These are phyloP conservation scores for Columba janthina DNA, from an alignment of 2,113 vertebrate genomes.

Conservation along the genomic window DNA sequence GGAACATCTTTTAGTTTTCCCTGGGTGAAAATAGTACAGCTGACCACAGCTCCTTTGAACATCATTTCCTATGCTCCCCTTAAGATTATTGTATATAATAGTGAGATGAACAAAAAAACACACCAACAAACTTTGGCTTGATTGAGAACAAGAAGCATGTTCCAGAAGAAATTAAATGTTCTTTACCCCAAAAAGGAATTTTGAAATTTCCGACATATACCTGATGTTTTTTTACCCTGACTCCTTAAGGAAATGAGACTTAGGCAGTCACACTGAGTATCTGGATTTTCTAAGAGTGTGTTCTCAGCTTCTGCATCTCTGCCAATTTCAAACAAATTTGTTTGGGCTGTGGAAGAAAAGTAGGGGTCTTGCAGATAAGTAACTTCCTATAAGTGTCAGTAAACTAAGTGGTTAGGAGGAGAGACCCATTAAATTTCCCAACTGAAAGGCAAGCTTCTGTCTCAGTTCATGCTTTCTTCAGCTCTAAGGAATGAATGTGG, in stretches of 20 bases:
- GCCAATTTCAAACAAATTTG: neutral
- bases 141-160: neutral
- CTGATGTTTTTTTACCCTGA: neutral
- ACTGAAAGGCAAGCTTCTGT: neutral
- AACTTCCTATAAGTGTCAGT: neutral
- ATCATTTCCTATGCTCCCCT: neutral
- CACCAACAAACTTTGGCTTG: neutral
- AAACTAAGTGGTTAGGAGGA: neutral
- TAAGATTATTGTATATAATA: neutral
- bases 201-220: neutral
- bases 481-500: neutral
- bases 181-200: neutral
- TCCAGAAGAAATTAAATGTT: neutral
- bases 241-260: neutral
- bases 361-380: neutral
- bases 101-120: neutral
- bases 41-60: neutral
- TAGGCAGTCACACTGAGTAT: neutral
- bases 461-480: neutral
- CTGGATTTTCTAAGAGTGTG: neutral
- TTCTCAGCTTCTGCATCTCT: neutral
- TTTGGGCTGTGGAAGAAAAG: neutral
- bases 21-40: neutral
- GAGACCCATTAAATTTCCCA: neutral
- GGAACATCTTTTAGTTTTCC: neutral